phyloP scores from a whole-genome alignment of 1,140 invertebrate species.

The Trypoxylus dichotomus region DNA sequence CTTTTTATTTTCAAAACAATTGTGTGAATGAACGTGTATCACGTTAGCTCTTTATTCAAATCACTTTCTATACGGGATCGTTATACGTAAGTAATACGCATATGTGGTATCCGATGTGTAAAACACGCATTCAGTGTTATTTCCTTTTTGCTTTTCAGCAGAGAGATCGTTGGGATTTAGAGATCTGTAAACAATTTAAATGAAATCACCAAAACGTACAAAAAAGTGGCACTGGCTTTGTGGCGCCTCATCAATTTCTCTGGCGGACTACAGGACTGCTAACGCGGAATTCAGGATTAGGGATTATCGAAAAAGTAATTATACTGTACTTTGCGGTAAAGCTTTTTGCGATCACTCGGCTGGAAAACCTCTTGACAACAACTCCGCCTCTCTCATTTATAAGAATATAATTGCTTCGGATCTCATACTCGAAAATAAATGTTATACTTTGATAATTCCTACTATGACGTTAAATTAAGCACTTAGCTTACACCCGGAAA shows the following conservation, averaged over 20 bases:
- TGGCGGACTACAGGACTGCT: not conserved
- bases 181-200: not conserved
- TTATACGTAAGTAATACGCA: too few relatives aligned
- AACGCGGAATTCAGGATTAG: not conserved
- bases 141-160: not conserved
- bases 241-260: constrained; percentile 1
- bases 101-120: too few relatives aligned
- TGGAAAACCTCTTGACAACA: not conserved
- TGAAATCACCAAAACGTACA: not conserved
- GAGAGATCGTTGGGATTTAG: not conserved
- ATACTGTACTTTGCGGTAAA: not conserved
- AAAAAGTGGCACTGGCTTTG: not conserved
- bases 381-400: not conserved
- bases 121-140: not conserved
- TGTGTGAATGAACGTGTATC: too few relatives aligned
- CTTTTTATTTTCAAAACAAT: too few relatives aligned
- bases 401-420: not conserved
- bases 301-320: constrained; percentile 7
- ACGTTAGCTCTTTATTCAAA: too few relatives aligned
- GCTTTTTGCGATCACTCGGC: not conserved
- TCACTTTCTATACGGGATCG: too few relatives aligned
- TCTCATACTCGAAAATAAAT: too few relatives aligned
- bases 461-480: too few relatives aligned
- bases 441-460: too few relatives aligned
- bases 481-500: too few relatives aligned